Evolutionary conservation across 2,113 vertebrate genomes (phyloP).

Genomic region (Amphiprion percula): DNA sequence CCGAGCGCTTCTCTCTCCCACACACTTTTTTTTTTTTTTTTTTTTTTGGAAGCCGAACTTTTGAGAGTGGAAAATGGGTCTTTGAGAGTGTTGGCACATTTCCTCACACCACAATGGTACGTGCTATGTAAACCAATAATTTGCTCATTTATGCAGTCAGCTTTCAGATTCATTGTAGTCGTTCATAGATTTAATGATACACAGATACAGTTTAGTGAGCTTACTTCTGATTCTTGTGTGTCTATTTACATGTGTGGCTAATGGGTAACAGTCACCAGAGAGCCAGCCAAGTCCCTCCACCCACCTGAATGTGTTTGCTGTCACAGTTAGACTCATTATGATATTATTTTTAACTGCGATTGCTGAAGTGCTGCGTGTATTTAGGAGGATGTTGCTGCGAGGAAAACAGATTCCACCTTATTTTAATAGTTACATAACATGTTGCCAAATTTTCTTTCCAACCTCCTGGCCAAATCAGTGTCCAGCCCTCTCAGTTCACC

Average conservation of each 20-base stretch:
- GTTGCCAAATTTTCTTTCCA: constrained; percentile 34
- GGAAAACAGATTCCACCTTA: constrained; percentile 15
- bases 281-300: constrained; percentile 61
- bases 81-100: constrained; percentile 86
- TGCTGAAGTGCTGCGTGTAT: background rate
- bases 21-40: constrained; percentile 65
- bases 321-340: constrained; percentile 18
- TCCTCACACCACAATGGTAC: constrained; percentile 88
- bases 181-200: constrained; percentile 47
- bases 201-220: constrained; percentile 33
- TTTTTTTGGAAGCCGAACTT: constrained; percentile 82
- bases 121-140: constrained; percentile 87
- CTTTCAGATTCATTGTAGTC: constrained; percentile 55
- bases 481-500: constrained; percentile 55
- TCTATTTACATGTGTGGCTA: constrained; percentile 18
- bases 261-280: constrained; percentile 31
- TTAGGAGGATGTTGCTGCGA: background rate
- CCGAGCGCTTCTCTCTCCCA: constrained; percentile 70
- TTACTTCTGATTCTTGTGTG: constrained; percentile 20
- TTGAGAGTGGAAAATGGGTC: constrained; percentile 86
- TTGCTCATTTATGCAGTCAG: constrained; percentile 77
- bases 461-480: constrained; percentile 39
- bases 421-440: constrained; percentile 24
- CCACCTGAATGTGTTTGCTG: constrained; percentile 49
- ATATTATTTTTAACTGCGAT: constrained; percentile 1